Evolutionary conservation across 2,797 vertebrate genomes (phyloP), one percentile per base, ranked within the genome.

Genomic region (Spondyliosoma cantharus): DNA sequence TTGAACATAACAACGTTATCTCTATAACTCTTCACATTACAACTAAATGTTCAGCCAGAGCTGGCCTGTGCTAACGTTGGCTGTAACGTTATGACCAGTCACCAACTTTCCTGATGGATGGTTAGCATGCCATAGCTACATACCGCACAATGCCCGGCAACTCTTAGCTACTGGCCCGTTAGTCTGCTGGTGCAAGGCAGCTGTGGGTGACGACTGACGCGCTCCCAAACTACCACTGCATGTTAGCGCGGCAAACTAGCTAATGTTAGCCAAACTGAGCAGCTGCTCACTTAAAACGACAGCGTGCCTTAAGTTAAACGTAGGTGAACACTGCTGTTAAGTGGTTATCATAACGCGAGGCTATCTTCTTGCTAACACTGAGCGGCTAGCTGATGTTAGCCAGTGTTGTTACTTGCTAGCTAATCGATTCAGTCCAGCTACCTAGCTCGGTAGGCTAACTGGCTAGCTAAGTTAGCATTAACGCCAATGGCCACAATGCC

Each of bases 381-480:
- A 64, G 29, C 7, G 25, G 61, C 76, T 61, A 65, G 75, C 73
- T 83, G 78, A 59, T 14, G 43, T 4, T 3, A 71, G 73, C 76
- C 56, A 65, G 62, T 59, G 67, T 48, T 64, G 70, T 4, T 75
- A 24, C 4, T 22, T 29, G 59, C 59, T 74, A 85, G 79, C 78
- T 56, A 57, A 46, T 48, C 67, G 65, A 62, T 66, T 43, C 48
- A 71, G 49, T 54, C n/a, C 50, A 32, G 76, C 87, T 87, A 89
- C 73, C 67, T 86, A 87, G 86, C 86, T 75, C 50, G 27, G 54
- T 22, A 29, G 71, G 86, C 88, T 89, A 91, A 80, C 84, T 56
- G 73, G 90, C 85, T 56, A 74, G 89, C 86, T 75, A 86, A n/a
- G 67, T 84, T 93, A 93, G 92, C 93, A 76, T 49, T 3, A 29